These are phyloP conservation scores for Drosophila micromelanica DNA, from an alignment of 1,140 invertebrate species.

Conservation along the genomic window DNA sequence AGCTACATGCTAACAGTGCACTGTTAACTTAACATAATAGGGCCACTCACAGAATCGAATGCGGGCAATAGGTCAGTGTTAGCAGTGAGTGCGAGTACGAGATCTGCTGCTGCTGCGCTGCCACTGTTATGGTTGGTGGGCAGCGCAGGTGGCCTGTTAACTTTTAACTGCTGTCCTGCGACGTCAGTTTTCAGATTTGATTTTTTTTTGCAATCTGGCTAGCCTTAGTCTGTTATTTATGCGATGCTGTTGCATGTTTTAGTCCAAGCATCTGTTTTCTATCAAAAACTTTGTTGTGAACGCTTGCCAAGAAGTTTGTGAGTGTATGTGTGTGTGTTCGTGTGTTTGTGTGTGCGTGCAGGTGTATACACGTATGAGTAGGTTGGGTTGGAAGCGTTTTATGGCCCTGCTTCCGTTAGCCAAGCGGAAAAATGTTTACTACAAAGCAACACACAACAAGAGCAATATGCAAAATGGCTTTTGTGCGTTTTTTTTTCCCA, in stretches of 20 bases:
- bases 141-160: slow-evolving; percentile 2
- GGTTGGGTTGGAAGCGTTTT: slow-evolving; percentile 59
- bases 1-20: slow-evolving; percentile 32
- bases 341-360: slow-evolving; percentile 17
- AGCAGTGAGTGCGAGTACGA: slow-evolving; percentile 41
- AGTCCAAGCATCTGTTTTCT: slow-evolving; percentile 59
- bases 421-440: slow-evolving; percentile 75
- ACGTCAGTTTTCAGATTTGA: background rate
- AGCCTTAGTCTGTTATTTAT: slow-evolving; percentile 77
- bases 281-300: slow-evolving; percentile 68
- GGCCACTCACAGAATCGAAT: slow-evolving; percentile 20
- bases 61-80: slow-evolving; percentile 68
- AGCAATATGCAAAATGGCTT: slow-evolving; percentile 60
- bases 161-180: slow-evolving; percentile 4
- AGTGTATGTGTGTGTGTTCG: background rate
- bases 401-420: slow-evolving; percentile 71
- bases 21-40: slow-evolving; percentile 46
- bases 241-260: slow-evolving; percentile 74
- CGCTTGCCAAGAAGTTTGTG: slow-evolving; percentile 31
- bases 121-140: background rate
- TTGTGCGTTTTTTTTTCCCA: slow-evolving; percentile 33
- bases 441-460: slow-evolving; percentile 35
- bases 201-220: slow-evolving; percentile 63
- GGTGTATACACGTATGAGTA: slow-evolving; percentile 49
- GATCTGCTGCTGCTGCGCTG: slow-evolving; percentile 40